Conservation (phyloP, 2,797 vertebrate species). For the Danio aesculapii region DNA sequence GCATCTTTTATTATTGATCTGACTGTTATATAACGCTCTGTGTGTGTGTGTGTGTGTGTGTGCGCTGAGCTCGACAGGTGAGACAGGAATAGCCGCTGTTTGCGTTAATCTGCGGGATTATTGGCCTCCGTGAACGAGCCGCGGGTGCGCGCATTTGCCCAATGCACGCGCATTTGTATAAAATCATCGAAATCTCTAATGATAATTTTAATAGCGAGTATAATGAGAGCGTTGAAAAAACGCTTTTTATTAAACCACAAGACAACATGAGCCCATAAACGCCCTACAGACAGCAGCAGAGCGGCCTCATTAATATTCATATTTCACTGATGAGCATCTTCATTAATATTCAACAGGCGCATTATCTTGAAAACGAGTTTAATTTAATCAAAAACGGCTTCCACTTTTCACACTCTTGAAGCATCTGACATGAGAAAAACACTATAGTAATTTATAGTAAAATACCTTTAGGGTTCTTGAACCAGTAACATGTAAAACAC, state of each 20-base stretch:
- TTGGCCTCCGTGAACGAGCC: background rate
- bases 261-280: background rate
- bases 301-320: background rate
- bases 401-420: too few relatives aligned
- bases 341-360: background rate
- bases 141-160: background rate
- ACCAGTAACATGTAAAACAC: too few relatives aligned
- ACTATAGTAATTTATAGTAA: too few relatives aligned
- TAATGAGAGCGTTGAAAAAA: background rate
- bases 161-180: background rate
- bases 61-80: background rate
- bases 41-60: background rate
- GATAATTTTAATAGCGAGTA: too few relatives aligned
- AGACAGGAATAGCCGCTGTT: slow-evolving; percentile 10
- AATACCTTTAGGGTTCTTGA: too few relatives aligned
- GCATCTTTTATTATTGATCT: too few relatives aligned
- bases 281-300: background rate
- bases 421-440: too few relatives aligned
- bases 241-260: background rate
- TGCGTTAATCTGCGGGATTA: slow-evolving; percentile 20
- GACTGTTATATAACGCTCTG: background rate
- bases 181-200: too few relatives aligned
- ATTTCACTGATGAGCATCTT: background rate
- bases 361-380: background rate
- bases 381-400: too few relatives aligned